Percentiles rank a stretch among this genome's conserved stretches.
These are phyloP conservation scores for Rissa tridactyla DNA, from an alignment of 2,113 vertebrate genomes.

Conservation along the genomic window DNA sequence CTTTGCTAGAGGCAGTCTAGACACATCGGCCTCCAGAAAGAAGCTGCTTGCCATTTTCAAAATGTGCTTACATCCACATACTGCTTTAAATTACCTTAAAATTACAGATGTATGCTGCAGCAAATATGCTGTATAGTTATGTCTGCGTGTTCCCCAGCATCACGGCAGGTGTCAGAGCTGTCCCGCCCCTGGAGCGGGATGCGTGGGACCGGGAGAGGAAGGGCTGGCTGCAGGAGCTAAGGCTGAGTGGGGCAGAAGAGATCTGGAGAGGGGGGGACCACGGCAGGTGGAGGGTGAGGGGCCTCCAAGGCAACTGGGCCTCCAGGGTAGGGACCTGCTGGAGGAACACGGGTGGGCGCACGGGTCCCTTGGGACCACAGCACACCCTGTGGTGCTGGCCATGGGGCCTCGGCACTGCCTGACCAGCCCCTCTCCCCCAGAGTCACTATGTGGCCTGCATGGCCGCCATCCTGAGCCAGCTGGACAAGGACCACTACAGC, in stretches of 20 bases:
- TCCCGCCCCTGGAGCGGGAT: neutral
- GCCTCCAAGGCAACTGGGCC: neutral
- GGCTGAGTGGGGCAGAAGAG: neutral
- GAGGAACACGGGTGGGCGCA: neutral
- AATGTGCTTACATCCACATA: neutral
- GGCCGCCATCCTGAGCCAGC: constrained; percentile 67
- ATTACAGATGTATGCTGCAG: neutral
- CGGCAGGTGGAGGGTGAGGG: rapidly evolving
- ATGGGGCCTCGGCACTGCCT: neutral
- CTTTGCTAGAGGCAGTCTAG: too few relatives aligned
- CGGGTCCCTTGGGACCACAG: neutral
- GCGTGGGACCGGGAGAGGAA: rapidly evolving
- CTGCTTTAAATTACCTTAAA: neutral
- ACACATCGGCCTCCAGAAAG: neutral
- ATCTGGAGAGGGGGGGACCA: neutral
- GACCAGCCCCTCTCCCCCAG: neutral
- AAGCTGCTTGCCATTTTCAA: neutral
- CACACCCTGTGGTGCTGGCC: rapidly evolving
- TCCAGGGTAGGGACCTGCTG: rapidly evolving
- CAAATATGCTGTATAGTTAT: rapidly evolving
- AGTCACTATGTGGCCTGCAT: constrained; percentile 68
- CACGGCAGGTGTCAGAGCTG: neutral
- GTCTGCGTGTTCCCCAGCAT: neutral
- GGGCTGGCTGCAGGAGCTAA: neutral
- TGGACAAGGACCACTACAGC: constrained; percentile 57